Base-by-base conservation (phyloP, 1,140 invertebrate genomes). In the Bombus haemorrhoidalis region DNA sequence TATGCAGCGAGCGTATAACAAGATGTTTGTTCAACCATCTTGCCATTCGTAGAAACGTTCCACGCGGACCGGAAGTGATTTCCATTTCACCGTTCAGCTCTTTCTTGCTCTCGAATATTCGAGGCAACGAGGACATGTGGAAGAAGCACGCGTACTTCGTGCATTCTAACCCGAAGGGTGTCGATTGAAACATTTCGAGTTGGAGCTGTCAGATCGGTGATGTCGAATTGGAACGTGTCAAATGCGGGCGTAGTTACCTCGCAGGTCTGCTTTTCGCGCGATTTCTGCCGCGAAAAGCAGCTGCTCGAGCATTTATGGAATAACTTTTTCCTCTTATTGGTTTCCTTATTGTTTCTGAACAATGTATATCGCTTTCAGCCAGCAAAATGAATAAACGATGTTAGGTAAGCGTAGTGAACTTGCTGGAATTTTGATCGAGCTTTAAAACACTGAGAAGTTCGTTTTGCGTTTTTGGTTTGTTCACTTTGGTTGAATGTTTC, bases 141-240 rank as follows among this genome's bases (percentile, higher is more conserved):
- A 47, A 39, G 32, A 68, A 43, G 43, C 47, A 57, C 34, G 32
- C 32, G 3, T 53, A 18, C 18, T 28, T 71, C 18, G 25, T 62
- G 12, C 13, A n/a, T 57, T 3, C n/a, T 34, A 43, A 37, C 32
- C 37, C 22, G 57, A 43, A 47, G 28, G 59, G 75, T 59, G 47
- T 77, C 74, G 41, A 57, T 82, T 69, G 87, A 87, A 90, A 90
- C 47, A 22, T 91, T 91, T 85, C 85, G 78, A 85, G 88, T 89
- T 90, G 83, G 47, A 72, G 86, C 86, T 83, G 78, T 74, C 86
- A 79, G 89, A 79, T 79, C 39, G 89, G 91, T 87, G 90, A 90
- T 53, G 28, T 13, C 89, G 81, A 71, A 68, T 89, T 76, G 88
- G 88, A 92, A 92, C 86, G 90, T 86, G 91, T 87, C 81, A 91